Evolutionary conservation across 1,140 invertebrate genomes (phyloP), one percentile per base, ranked within the genome.

Genomic region (Zaprionus ornatus): DNA sequence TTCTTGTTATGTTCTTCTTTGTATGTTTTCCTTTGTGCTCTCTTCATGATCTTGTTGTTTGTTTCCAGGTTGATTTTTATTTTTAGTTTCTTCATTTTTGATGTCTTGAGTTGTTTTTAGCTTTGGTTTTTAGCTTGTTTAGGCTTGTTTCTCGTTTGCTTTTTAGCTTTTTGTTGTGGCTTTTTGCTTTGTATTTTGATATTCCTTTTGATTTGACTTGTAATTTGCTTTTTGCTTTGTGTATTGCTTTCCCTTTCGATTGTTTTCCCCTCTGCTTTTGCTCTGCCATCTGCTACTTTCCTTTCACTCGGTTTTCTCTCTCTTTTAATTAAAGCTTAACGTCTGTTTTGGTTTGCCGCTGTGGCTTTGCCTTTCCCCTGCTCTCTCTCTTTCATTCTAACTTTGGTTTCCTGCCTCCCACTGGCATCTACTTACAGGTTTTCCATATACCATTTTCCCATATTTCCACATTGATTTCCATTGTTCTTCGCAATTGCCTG

Each of bases 401-500:
- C 52, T 55, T 27, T 25, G 23, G 15, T 55, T 55, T 55, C n/a
- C 52, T 45, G 40, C 40, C 40, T 45, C 1, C 6, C 40, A 7
- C 40, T 2, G 4, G 25, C 15, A 3, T 6, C 23, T 27, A n/a
- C 25, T 29, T 25, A n/a, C 23, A 25, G 25, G 12, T 25, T n/a
- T 55, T 29, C 13, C 52, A 25, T 25, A 25, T 54, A 25, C 13
- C n/a, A 55, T 40, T 60, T 10, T 23, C 15, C 19, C 15, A 42
- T 50, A 40, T 60, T 42, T 60, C 6, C 10, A 48, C 40, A 48
- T 50, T 50, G 25, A 27, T 45, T 50, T 45, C 10, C 29, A n/a
- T 61, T 19, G 32, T 62, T n/a, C 50, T 27, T 42, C 2, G 52
- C 32, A 21, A 25, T 56, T 42, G 3, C 15, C 35, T 56, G n/a